Base-by-base conservation (phyloP, 1,140 invertebrate species). In the Trinorchestia longiramus region DNA sequence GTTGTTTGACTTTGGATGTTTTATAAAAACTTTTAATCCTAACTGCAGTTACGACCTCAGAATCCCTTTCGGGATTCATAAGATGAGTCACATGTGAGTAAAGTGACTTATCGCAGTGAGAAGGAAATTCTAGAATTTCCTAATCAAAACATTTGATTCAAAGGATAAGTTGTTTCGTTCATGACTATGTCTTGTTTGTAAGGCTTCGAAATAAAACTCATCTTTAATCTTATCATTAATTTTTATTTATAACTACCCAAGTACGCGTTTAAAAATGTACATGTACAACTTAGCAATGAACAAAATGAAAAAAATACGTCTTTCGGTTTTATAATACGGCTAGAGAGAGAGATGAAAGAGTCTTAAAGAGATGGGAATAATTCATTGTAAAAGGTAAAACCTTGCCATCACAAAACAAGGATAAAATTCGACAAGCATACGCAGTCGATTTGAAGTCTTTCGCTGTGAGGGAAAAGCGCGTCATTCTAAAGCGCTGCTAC, bases 241-340 rank as follows among this genome's bases (percentile, higher is more conserved):
- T 28, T 77, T 77, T 77, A 77, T 77, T 77, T 77, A 77, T 77
- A 23, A 36, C 62, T 77, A 77, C 28, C 62, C 15, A 77, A 77
- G 62, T 77, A 77, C 62, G 62, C 62, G 28, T 77, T 77, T 77
- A 77, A 77, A 77, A 77, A 77, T 77, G 62, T 77, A 77, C 62
- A 77, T 77, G 28, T 77, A 77, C 62, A 77, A 77, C 62, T 77
- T 77, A 77, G 62, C 62, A 77, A 77, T 77, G 62, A 77, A 77
- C 62, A 77, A 77, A 77, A 77, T 77, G 62, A 77, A 77, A 19
- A 53, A 77, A 77, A 77, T 11, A 77, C 11, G 62, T 77, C 62
- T 77, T 77, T 36, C 62, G 36, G 28, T 36, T 19, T 77, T 36
- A 77, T 3, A 77, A 3, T 77, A 77, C 62, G 62, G 47, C 62